Conservation (phyloP, 23 tunicate genomes). For the Corella eumyota region DNA sequence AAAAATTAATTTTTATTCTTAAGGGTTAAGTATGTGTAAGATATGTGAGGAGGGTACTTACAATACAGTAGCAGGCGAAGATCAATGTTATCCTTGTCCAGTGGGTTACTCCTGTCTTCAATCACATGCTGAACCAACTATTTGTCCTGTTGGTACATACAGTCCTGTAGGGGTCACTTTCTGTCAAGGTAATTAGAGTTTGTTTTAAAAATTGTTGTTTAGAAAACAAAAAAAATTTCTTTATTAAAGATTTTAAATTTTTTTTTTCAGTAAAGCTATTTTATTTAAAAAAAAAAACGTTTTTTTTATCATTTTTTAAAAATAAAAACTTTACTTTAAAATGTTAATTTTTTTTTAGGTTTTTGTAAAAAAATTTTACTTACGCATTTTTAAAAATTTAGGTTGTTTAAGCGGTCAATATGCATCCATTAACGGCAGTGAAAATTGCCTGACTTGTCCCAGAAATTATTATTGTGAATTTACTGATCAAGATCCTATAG, state of each 20-base stretch:
- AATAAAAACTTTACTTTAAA: background rate
- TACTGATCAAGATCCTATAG: slow-evolving; percentile 24
- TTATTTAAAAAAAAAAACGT: background rate
- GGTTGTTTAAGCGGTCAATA: slow-evolving; percentile 68
- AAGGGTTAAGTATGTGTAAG: no score
- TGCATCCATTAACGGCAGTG: slow-evolving; percentile 35
- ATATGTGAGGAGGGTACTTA: slow-evolving; percentile 58
- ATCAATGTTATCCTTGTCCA: slow-evolving; percentile 49
- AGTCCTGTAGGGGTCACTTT: slow-evolving; percentile 41
- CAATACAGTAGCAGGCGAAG: slow-evolving; percentile 13
- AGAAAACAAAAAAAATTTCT: no score
- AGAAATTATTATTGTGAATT: slow-evolving; percentile 30
- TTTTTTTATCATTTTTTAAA: slow-evolving; percentile 1
- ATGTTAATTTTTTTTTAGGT: background rate
- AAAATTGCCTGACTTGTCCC: slow-evolving; percentile 56
- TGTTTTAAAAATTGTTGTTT: no score
- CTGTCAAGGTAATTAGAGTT: slow-evolving; percentile 34
- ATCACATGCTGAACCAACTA: slow-evolving; percentile 21
- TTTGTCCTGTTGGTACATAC: slow-evolving; percentile 60
- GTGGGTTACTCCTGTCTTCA: slow-evolving; percentile 56
- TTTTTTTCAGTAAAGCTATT: no score
- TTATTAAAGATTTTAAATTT: no score
- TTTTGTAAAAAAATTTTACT: no score
- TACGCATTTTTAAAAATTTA: no score
- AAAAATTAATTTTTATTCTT: no score